Evolutionary conservation across 64 coral and sea anemone genomes (phyloP).

Genomic region (Dendronephthya gigantea): DNA sequence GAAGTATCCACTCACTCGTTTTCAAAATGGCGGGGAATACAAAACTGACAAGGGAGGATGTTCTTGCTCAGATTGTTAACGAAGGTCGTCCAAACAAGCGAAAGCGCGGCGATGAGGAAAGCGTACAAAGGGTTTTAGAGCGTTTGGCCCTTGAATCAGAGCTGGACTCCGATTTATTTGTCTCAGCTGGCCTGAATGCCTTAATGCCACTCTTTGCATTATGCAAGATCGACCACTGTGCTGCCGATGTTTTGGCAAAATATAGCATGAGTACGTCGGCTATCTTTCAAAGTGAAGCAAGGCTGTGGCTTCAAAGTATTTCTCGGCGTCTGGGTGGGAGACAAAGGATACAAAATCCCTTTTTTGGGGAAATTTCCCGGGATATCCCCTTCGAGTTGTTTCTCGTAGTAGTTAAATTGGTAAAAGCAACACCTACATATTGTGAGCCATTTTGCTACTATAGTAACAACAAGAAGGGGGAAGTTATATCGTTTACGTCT

Average conservation of each 20-base stretch:
- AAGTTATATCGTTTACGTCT: conserved; percentile 7
- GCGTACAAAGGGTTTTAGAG: background rate
- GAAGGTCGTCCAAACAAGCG: background rate
- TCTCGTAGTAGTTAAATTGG: conserved; percentile 12
- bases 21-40: background rate
- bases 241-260: conserved; percentile 7
- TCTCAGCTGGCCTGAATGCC: conserved; percentile 10
- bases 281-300: background rate
- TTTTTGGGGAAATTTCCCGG: background rate
- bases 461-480: conserved; percentile 18
- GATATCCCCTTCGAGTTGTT: conserved; percentile 32
- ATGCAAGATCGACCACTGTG: background rate
- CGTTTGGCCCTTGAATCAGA: background rate
- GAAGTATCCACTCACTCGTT: background rate
- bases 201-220: conserved; percentile 1
- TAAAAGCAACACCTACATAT: conserved; percentile 16
- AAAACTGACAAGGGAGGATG: background rate
- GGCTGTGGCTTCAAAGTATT: background rate
- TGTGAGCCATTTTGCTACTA: conserved; percentile 22
- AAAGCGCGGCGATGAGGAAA: background rate
- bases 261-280: background rate
- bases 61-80: background rate
- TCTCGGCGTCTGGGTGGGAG: background rate
- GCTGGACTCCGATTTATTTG: conserved; percentile 4
- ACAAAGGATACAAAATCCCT: conserved; percentile 1